Evolutionary conservation across 2,888 invertebrate genomes (phyloP), one percentile per base, ranked within the genome.

Genomic region (Lasioglossum calceatum): DNA sequence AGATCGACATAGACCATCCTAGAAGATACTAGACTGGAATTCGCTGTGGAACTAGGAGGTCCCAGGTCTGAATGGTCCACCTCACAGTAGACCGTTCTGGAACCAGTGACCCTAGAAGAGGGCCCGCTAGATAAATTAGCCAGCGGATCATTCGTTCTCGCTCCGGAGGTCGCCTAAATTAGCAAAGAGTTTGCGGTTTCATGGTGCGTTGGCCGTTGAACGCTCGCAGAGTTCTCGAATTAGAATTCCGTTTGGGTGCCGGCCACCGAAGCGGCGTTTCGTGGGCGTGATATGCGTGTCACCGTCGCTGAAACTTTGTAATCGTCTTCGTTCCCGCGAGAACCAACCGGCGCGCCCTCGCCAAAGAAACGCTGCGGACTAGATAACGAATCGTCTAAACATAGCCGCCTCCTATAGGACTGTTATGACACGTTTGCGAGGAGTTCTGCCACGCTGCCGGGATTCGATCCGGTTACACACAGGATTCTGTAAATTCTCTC

Each of bases 131-230:
- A 67, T 32, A 67, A 36, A 36, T 67, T n/a, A 16, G 19, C 36
- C 36, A 36, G 19, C 36, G 36, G 7, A 36, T 36, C 36, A 2
- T 27, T 64, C 19, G 36, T 19, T 67, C 19, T 32, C 10, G 36
- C 19, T 32, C 19, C 36, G 2, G 67, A 61, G 58, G 19, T 47
- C n/a, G 84, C 88, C 91, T 92, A 89, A 92, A 92, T 92, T 87
- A 89, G 79, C 77, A 75, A 85, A 84, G 82, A 82, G 73, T 23
- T 32, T 32, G 47, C 47, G 64, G 84, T 82, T 92, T 89, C 84
- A 87, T 89, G 82, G 84, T 74, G 61, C 39, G 47, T 36, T 54
- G 80, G 73, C 23, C 67, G 64, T 67, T 72, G 47, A 73, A 64
- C 81, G 73, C 10, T 36, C 78, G 73, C 72, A 4, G 14, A 61